These are phyloP conservation scores for Colletes latitarsis DNA, from an alignment of 1,140 invertebrate species.

Conservation along the genomic window DNA sequence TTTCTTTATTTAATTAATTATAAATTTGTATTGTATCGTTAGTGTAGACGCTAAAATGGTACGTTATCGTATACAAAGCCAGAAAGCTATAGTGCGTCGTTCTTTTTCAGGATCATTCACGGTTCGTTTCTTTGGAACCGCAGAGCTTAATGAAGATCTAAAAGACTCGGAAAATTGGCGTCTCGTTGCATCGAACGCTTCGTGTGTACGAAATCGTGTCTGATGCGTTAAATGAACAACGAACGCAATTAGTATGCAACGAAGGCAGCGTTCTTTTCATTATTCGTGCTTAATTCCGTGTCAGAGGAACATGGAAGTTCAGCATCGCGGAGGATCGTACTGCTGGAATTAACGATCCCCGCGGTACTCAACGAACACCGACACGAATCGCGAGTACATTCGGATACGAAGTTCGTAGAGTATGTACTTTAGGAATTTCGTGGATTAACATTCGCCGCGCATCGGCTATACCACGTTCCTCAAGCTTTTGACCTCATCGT, in stretches of 20 bases:
- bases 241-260: constrained; percentile 18
- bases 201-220: neutral
- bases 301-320: neutral
- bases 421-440: constrained; percentile 20
- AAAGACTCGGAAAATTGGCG: constrained; percentile 1
- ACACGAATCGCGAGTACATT: constrained; percentile 6
- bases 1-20: too few relatives aligned
- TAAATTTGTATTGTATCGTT: too few relatives aligned
- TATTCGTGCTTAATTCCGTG: too few relatives aligned
- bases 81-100: neutral
- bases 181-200: too few relatives aligned
- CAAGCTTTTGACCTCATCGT: neutral
- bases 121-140: neutral
- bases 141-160: neutral
- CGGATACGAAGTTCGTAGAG: constrained; percentile 10
- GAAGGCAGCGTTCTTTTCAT: neutral
- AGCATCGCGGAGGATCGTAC: neutral
- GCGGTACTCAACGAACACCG: neutral
- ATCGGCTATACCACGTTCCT: neutral
- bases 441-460: constrained; percentile 22
- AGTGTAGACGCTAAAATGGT: too few relatives aligned
- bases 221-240: constrained; percentile 16
- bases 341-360: constrained; percentile 19
- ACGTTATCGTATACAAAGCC: too few relatives aligned
- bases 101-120: constrained; percentile 2